Conservation (phyloP, 2,888 invertebrate species). For the Parasteatoda lunata region DNA sequence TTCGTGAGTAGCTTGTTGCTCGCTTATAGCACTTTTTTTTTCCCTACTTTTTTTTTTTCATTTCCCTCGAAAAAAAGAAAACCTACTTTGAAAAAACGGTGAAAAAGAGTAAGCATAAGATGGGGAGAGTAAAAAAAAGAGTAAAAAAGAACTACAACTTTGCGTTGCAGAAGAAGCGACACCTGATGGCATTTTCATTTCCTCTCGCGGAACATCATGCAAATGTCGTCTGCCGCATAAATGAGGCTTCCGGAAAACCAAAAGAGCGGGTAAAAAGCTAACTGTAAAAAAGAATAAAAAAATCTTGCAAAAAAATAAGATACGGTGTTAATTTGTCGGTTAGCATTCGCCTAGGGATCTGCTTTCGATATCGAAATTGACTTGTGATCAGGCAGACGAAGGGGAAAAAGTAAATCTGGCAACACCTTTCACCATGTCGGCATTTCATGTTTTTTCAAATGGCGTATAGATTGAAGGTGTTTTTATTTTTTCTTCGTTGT, state of each 20-base stretch:
- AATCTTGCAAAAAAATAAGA: conserved; percentile 13
- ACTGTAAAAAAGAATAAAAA: conserved; percentile 25
- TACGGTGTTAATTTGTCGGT: conserved; percentile 56
- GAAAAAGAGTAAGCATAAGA: conserved; percentile 7
- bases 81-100: conserved; percentile 5
- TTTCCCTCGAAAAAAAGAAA: conserved; percentile 31
- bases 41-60: conserved; percentile 28
- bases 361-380: conserved; percentile 60
- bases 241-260: conserved; percentile 55
- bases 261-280: conserved; percentile 14
- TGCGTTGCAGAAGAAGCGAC: conserved; percentile 44
- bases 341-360: conserved; percentile 42
- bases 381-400: conserved; percentile 40
- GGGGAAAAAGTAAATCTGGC: conserved; percentile 34
- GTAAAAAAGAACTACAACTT: conserved; percentile 36
- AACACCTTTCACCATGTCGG: not conserved
- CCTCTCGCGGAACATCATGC: conserved; percentile 62
- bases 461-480: not conserved
- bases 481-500: not conserved
- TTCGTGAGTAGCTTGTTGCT: conserved; percentile 55
- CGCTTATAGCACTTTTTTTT: conserved; percentile 16
- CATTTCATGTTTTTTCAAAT: not conserved
- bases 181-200: conserved; percentile 64
- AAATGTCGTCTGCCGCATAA: conserved; percentile 64
- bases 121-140: not conserved